These are phyloP conservation scores for Centropus unirufus DNA, from an alignment of 2,113 vertebrate genomes.

Conservation along the genomic window DNA sequence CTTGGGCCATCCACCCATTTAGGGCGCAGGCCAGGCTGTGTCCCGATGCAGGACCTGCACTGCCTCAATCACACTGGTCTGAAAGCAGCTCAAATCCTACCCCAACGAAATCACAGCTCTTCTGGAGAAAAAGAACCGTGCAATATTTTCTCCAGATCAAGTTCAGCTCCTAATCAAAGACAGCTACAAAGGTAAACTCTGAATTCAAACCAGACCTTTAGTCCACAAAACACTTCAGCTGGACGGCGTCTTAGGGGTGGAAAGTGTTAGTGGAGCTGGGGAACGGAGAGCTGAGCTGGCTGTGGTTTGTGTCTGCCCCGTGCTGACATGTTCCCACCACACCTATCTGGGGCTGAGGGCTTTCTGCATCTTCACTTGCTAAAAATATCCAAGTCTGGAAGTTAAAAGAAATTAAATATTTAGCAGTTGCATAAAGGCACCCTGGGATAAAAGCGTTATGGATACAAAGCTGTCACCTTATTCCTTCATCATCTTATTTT, in stretches of 20 bases:
- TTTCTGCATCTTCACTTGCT: not conserved
- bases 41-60: rapidly evolving
- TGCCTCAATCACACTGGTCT: not conserved
- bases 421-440: conserved; percentile 70
- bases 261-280: not conserved
- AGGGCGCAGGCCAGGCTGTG: not conserved
- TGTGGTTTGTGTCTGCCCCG: not conserved
- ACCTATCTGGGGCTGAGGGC: not conserved
- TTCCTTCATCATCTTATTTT: conserved; percentile 66
- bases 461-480: conserved; percentile 67
- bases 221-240: not conserved
- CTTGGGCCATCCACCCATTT: not conserved
- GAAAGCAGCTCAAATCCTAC: not conserved
- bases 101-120: not conserved
- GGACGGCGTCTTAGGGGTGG: rapidly evolving
- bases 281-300: rapidly evolving
- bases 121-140: not conserved
- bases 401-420: conserved; percentile 58
- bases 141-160: not conserved
- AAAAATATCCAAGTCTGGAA: conserved; percentile 21
- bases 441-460: conserved; percentile 64
- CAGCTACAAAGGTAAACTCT: not conserved
- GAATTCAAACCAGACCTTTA: not conserved
- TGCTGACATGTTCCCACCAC: rapidly evolving
- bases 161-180: conserved; percentile 23